These are phyloP conservation scores for Decapterus maruadsi DNA, from an alignment of 2,797 vertebrate species.

Conservation along the genomic window DNA sequence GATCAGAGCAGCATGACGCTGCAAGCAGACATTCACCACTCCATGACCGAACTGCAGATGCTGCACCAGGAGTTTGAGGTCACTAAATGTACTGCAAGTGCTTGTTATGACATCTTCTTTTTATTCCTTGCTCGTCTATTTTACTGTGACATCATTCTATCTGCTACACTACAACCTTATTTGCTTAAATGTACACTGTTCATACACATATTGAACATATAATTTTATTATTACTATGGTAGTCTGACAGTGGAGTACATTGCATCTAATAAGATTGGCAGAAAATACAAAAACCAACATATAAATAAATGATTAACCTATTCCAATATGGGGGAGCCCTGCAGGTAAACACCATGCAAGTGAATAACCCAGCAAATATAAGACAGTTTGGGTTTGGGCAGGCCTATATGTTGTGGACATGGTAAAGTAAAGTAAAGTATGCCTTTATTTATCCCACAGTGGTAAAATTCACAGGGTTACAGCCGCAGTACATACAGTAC, in stretches of 20 bases:
- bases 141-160: not conserved
- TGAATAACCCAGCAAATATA: not conserved
- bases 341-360: not conserved
- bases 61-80: slow-evolving; percentile 78
- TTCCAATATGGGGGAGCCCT: not conserved
- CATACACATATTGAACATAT: not conserved
- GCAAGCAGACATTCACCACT: slow-evolving; percentile 66
- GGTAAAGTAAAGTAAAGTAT: too few relatives aligned
- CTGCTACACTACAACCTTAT: not conserved
- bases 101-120: not conserved
- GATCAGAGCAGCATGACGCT: slow-evolving; percentile 68
- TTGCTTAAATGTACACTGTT: not conserved
- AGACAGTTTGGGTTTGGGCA: not conserved
- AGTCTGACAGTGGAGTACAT: not conserved
- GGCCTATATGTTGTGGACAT: not conserved
- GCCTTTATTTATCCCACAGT: too few relatives aligned
- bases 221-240: not conserved
- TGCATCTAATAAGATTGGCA: not conserved
- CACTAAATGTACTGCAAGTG: slow-evolving; percentile 7
- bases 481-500: too few relatives aligned
- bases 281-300: not conserved
- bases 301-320: too few relatives aligned
- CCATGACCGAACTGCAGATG: slow-evolving; percentile 71
- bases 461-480: too few relatives aligned
- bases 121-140: not conserved